A percentile compares a stretch with the other conserved stretches of the same genome.
phyloP scores from a whole-genome alignment of 2,888 invertebrate genomes.

The Cantharis rustica region DNA sequence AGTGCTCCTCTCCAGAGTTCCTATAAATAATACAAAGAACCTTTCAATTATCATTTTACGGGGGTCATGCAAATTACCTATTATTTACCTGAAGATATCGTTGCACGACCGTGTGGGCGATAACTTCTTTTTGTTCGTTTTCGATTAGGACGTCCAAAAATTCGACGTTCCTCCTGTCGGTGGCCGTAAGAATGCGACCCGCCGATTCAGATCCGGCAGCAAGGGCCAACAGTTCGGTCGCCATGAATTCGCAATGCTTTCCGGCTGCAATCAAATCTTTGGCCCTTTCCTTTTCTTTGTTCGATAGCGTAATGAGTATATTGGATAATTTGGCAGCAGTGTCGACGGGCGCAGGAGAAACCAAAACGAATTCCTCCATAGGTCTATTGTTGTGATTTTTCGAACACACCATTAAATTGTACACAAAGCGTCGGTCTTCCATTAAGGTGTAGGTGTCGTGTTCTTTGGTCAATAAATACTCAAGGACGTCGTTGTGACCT shows the following conservation, averaged over 20 bases:
- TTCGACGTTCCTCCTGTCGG: constrained; percentile 91
- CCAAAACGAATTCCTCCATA: constrained; percentile 95
- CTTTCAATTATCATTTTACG: background rate
- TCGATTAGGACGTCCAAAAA: constrained; percentile 97
- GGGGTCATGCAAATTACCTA: constrained; percentile 54
- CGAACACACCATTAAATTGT: constrained; percentile 97
- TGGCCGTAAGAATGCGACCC: constrained; percentile 91
- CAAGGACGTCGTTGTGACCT: constrained; percentile 94
- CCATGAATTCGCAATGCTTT: constrained; percentile 97
- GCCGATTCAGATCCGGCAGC: constrained; percentile 95
- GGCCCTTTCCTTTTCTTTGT: constrained; percentile 97
- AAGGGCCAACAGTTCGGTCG: constrained; percentile 91
- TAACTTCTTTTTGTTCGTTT: constrained; percentile 97
- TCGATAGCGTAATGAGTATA: constrained; percentile 84
- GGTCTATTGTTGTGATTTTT: constrained; percentile 95
- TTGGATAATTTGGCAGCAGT: constrained; percentile 97
- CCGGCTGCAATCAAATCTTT: constrained; percentile 95
- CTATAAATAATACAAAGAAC: constrained; percentile 57
- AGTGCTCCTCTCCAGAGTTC: constrained; percentile 98
- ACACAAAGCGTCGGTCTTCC: constrained; percentile 97
- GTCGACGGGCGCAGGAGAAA: constrained; percentile 99
- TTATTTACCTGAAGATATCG: constrained; percentile 87
- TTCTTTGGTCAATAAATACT: constrained; percentile 95
- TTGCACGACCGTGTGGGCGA: constrained; percentile 96
- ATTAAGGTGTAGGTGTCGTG: constrained; percentile 96